Conservation (phyloP, 2,888 invertebrate genomes). For the Hirtodrosophila trivittata region DNA sequence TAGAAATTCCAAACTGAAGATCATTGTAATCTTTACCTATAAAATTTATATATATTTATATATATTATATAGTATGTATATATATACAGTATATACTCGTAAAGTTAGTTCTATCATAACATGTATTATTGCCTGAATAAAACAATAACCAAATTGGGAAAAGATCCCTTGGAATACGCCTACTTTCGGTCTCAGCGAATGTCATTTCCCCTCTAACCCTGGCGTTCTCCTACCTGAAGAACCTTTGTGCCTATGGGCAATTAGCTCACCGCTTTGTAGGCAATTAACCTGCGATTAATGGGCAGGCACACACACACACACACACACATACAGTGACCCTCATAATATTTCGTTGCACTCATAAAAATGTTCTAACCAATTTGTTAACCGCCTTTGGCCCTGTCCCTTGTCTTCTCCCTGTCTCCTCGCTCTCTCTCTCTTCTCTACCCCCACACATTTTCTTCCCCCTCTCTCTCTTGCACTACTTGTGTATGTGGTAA, state of each 20-base stretch:
- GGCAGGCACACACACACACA: constrained; percentile 47
- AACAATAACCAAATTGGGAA: background rate
- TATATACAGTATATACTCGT: no score
- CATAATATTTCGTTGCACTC: constrained; percentile 50
- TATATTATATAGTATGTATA: no score
- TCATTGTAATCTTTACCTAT: no score
- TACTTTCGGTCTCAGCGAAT: background rate
- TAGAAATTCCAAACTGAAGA: no score
- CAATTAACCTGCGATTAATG: constrained; percentile 77
- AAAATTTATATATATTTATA: no score
- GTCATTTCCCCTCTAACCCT: background rate
- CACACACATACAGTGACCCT: constrained; percentile 34
- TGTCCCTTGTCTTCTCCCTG: constrained; percentile 14
- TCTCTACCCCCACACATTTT: background rate
- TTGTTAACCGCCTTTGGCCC: constrained; percentile 53
- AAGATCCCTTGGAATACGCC: background rate
- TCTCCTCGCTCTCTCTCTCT: constrained; percentile 1
- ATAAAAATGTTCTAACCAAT: constrained; percentile 70
- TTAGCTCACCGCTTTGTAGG: constrained; percentile 76
- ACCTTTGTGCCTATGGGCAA: constrained; percentile 58
- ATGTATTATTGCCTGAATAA: background rate
- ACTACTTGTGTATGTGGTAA: constrained; percentile 65
- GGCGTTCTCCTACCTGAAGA: constrained; percentile 31
- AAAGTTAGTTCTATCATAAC: no score
- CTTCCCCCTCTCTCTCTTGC: constrained; percentile 12